phyloP scores from a whole-genome alignment of 2,888 invertebrate species.

The Seladonia tumulorum region DNA sequence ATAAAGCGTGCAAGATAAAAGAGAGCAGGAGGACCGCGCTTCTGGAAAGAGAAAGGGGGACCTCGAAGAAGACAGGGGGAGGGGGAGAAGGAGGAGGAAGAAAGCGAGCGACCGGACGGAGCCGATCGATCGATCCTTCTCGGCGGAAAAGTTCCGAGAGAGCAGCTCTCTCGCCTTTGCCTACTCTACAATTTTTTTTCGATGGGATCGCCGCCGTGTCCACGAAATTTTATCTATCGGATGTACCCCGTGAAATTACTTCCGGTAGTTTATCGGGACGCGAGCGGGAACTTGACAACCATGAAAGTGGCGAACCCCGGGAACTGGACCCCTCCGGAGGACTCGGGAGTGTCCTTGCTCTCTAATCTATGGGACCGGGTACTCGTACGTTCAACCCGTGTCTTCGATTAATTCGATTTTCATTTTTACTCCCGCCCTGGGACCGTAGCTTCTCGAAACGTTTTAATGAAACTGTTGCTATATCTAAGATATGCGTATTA shows the following conservation, averaged over 20 bases:
- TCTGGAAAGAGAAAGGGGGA: slow-evolving; percentile 35
- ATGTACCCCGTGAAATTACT: slow-evolving; percentile 25
- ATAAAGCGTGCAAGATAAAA: slow-evolving; percentile 44
- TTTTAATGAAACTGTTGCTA: not conserved
- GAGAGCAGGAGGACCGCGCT: slow-evolving; percentile 27
- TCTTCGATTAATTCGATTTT: not conserved
- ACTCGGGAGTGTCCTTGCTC: not conserved
- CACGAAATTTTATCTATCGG: slow-evolving; percentile 37
- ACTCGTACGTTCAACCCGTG: not conserved
- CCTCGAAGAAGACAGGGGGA: not conserved
- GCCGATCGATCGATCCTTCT: slow-evolving; percentile 69
- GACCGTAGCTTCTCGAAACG: not conserved
- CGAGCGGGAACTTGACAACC: slow-evolving; percentile 14
- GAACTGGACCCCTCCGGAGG: not conserved
- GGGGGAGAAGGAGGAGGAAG: not conserved
- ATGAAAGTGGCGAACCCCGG: slow-evolving; percentile 22
- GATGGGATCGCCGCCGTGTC: slow-evolving; percentile 14
- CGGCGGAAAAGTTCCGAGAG: slow-evolving; percentile 51
- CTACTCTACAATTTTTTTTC: slow-evolving; percentile 6
- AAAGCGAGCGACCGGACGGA: slow-evolving; percentile 55
- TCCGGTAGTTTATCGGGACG: slow-evolving; percentile 32
- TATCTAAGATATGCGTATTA: too few relatives aligned
- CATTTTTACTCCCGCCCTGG: not conserved
- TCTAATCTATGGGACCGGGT: not conserved
- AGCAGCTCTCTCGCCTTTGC: slow-evolving; percentile 9